phyloP scores from a whole-genome alignment of 2,113 vertebrate species.

The Tautogolabrus adspersus region DNA sequence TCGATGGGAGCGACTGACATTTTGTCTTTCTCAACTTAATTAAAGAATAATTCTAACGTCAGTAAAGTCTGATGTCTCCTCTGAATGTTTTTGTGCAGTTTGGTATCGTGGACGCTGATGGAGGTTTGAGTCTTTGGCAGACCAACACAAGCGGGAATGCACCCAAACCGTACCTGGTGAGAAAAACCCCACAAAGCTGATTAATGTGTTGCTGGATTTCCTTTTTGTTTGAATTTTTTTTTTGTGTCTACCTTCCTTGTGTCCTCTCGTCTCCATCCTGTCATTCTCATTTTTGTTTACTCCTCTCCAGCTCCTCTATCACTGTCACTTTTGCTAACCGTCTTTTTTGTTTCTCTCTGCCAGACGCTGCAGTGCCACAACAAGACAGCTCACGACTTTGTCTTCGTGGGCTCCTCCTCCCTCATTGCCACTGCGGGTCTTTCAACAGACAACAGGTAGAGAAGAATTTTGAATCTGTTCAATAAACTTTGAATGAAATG shows the following conservation, averaged over 20 bases:
- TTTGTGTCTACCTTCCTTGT: neutral
- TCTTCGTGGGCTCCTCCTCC: conserved; percentile 96
- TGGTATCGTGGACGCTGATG: conserved; percentile 96
- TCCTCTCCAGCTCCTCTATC: conserved; percentile 23
- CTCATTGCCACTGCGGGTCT: conserved; percentile 96
- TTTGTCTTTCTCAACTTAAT: conserved; percentile 3
- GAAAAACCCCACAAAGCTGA: conserved; percentile 57
- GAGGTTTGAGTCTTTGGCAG: conserved; percentile 96
- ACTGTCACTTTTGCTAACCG: conserved; percentile 27
- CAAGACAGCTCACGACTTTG: conserved; percentile 97
- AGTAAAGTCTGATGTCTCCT: conserved; percentile 13
- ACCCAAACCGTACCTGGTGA: conserved; percentile 95
- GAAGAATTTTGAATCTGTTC: neutral
- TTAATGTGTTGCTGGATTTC: neutral
- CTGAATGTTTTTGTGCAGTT: conserved; percentile 84
- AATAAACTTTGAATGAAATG: neutral
- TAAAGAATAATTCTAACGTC: conserved; percentile 1
- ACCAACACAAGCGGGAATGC: conserved; percentile 91
- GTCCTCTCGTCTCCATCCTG: conserved; percentile 12
- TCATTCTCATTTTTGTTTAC: conserved; percentile 18
- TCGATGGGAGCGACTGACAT: neutral
- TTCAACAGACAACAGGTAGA: conserved; percentile 94
- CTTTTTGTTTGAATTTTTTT: conserved; percentile 1
- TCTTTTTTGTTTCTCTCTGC: conserved; percentile 31
- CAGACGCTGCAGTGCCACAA: conserved; percentile 98